Conservation (phyloP, 1,140 invertebrate species). For the Drosophila micromelanica region DNA sequence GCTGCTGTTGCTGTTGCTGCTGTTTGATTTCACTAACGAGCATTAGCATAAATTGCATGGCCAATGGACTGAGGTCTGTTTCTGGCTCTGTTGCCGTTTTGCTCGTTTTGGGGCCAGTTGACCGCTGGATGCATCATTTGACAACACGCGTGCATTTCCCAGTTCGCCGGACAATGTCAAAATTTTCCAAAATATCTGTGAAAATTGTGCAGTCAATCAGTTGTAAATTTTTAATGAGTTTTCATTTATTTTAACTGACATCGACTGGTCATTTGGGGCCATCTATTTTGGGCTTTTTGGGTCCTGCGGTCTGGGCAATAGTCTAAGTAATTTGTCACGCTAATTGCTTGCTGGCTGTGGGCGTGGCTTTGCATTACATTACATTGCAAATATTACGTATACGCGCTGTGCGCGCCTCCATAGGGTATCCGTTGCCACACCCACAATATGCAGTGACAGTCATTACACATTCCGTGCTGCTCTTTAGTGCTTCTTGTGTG, state of each 20-base stretch:
- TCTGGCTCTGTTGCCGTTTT: constrained; percentile 3
- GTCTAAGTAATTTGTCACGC: constrained; percentile 72
- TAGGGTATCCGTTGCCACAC: background rate
- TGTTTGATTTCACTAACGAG: constrained; percentile 81
- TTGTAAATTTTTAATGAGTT: constrained; percentile 83
- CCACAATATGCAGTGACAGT: background rate
- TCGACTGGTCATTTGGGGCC: constrained; percentile 26
- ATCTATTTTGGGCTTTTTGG: constrained; percentile 12
- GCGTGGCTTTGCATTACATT: constrained; percentile 19
- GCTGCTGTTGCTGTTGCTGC: constrained; percentile 28
- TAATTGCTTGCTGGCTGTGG: constrained; percentile 61
- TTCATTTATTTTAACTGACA: constrained; percentile 67
- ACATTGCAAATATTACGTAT: constrained; percentile 58
- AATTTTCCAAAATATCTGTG: constrained; percentile 38
- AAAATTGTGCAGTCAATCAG: constrained; percentile 76
- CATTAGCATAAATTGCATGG: constrained; percentile 79
- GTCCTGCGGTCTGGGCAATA: constrained; percentile 15
- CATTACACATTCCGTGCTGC: background rate
- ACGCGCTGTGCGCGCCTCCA: constrained; percentile 21
- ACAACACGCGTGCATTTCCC: constrained; percentile 28
- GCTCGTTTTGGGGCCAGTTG: constrained; percentile 16
- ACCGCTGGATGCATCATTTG: constrained; percentile 57
- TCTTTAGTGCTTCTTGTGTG: constrained; percentile 2
- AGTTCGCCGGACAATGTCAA: constrained; percentile 37
- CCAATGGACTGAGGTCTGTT: background rate